Conservation (phyloP, 2,888 invertebrate species). For the Pammene aurita region DNA sequence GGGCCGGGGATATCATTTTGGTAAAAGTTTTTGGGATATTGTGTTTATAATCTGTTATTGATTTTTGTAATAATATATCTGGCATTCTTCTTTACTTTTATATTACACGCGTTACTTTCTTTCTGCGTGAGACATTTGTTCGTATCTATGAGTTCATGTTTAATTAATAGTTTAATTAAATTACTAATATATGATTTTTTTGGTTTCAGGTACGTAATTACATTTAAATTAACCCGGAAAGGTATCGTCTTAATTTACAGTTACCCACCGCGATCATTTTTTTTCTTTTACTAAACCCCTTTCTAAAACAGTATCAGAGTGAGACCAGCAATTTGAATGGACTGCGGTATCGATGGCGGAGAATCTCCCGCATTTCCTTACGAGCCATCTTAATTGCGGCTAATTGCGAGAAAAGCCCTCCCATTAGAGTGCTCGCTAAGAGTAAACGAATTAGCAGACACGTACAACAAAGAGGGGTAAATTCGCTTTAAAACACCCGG, state of each 20-base stretch:
- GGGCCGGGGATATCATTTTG: slow-evolving; percentile 6
- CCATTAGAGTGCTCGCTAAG: slow-evolving; percentile 73
- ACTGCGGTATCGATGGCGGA: slow-evolving; percentile 51
- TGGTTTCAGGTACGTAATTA: slow-evolving; percentile 36
- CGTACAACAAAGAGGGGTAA: slow-evolving; percentile 71
- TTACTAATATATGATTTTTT: slow-evolving; percentile 1
- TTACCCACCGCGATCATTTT: background rate
- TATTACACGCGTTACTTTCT: no score
- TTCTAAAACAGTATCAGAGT: slow-evolving; percentile 48
- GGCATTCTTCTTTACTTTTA: no score
- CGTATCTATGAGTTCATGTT: no score
- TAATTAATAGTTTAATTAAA: background rate
- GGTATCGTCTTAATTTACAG: slow-evolving; percentile 10
- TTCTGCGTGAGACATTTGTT: no score
- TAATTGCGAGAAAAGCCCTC: slow-evolving; percentile 78
- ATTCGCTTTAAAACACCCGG: slow-evolving; percentile 74
- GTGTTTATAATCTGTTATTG: slow-evolving; percentile 1
- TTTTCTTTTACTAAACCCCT: slow-evolving; percentile 5
- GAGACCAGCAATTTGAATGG: slow-evolving; percentile 54
- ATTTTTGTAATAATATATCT: background rate
- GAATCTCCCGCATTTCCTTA: slow-evolving; percentile 60
- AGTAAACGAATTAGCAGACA: slow-evolving; percentile 80
- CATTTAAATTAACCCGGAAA: slow-evolving; percentile 5
- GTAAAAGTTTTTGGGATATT: slow-evolving; percentile 8
- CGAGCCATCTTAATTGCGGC: slow-evolving; percentile 77